Percentiles rank a stretch among this genome's conserved stretches.
These are phyloP conservation scores for Esox masquinongy DNA, from an alignment of 2,797 vertebrate genomes.

Conservation along the genomic window DNA sequence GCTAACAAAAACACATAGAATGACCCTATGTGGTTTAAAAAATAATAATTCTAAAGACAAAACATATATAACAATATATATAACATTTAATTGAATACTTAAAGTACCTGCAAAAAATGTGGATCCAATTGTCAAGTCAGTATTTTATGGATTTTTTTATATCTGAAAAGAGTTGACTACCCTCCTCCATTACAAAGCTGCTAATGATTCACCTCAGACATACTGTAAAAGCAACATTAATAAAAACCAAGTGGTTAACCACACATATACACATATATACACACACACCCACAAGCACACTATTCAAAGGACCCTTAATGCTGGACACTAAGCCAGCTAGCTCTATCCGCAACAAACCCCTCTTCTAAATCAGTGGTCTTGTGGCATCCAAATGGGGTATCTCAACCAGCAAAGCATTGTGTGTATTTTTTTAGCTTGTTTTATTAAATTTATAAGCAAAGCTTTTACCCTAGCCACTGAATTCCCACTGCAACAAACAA, in stretches of 20 bases:
- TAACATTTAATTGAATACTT: no score
- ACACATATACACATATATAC: constrained; percentile 17
- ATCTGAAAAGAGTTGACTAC: no score
- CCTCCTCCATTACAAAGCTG: no score
- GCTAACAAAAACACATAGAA: no score
- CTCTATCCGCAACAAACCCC: neutral
- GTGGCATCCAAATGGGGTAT: neutral
- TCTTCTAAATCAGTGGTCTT: constrained; percentile 1
- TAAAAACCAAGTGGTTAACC: neutral
- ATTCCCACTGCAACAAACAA: neutral
- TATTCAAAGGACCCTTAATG: neutral
- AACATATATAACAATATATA: no score
- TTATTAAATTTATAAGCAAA: neutral
- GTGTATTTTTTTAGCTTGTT: neutral
- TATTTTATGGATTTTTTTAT: no score
- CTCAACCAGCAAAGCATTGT: neutral
- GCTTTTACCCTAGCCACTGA: neutral
- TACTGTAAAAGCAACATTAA: neutral
- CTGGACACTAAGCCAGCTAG: neutral
- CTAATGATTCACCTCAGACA: neutral
- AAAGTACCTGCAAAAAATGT: no score
- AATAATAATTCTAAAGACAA: no score
- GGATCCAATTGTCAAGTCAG: no score
- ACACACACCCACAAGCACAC: constrained; percentile 3
- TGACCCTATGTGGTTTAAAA: no score